These are phyloP conservation scores for Megastigmus dorsalis DNA, from an alignment of 2,888 invertebrate species.

Conservation along the genomic window DNA sequence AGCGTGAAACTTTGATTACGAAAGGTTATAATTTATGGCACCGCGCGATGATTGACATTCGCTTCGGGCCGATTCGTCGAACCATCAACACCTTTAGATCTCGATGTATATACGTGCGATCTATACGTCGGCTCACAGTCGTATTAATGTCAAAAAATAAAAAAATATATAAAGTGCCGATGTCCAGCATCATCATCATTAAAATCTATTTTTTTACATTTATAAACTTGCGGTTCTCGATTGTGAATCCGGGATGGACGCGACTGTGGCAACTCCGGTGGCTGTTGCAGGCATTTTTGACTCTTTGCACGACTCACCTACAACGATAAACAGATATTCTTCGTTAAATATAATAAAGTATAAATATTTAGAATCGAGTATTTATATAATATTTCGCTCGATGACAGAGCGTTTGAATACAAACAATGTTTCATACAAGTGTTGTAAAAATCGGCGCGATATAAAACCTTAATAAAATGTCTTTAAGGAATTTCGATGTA, in stretches of 20 bases:
- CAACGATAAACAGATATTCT: slow-evolving; percentile 6
- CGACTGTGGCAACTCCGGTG: not conserved
- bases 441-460: not conserved
- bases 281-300: not conserved
- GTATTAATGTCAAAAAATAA: slow-evolving; percentile 9
- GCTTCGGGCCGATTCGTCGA: slow-evolving; percentile 29
- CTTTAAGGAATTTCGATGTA: too few species aligned
- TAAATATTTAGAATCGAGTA: too few species aligned
- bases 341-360: not conserved
- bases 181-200: not conserved
- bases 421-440: slow-evolving; percentile 7
- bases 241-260: slow-evolving; percentile 1
- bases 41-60: slow-evolving; percentile 31
- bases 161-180: not conserved
- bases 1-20: slow-evolving; percentile 24
- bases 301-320: slow-evolving; percentile 26
- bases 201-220: slow-evolving; percentile 33
- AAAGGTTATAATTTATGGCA: slow-evolving; percentile 43
- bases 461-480: too few species aligned
- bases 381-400: not conserved
- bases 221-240: slow-evolving; percentile 27
- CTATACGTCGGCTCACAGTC: not conserved
- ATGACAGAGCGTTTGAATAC: not conserved
- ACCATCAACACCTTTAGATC: slow-evolving; percentile 27
- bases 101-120: not conserved